Evolutionary conservation across 2,113 vertebrate genomes (phyloP).

Genomic region (Puffinus mauretanicus): DNA sequence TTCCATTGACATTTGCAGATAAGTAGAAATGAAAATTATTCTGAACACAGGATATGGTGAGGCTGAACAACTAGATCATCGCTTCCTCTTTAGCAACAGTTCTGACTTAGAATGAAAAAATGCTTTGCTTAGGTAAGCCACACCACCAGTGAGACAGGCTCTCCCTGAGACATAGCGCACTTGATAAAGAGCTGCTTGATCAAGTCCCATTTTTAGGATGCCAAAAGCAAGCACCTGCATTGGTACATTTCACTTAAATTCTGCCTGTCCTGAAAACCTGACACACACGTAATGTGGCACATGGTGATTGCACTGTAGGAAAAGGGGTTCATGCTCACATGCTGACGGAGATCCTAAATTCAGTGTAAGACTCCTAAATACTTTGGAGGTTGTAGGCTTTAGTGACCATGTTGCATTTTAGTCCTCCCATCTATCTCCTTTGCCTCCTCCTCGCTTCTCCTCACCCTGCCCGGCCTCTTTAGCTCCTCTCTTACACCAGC

Average conservation of each 20-base stretch:
- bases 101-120: constrained; percentile 49
- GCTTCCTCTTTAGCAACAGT: constrained; percentile 53
- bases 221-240: background rate
- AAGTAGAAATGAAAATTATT: constrained; percentile 76
- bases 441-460: background rate
- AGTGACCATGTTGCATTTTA: background rate
- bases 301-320: background rate
- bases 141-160: background rate
- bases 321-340: background rate
- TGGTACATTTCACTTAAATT: background rate
- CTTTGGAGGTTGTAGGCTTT: background rate
- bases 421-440: background rate
- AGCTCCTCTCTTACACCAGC: background rate
- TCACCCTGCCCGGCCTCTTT: background rate
- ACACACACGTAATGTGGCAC: background rate
- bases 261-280: background rate
- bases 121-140: constrained; percentile 34
- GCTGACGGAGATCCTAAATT: background rate
- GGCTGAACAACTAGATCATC: constrained; percentile 49
- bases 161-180: background rate
- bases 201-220: background rate
- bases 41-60: constrained; percentile 73
- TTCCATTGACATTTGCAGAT: constrained; percentile 73
- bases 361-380: background rate
- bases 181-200: background rate